Percentiles rank a stretch among this genome's conserved stretches.
phyloP scores from a whole-genome alignment of 2,113 vertebrate genomes.

The Chaetodon trifascialis region DNA sequence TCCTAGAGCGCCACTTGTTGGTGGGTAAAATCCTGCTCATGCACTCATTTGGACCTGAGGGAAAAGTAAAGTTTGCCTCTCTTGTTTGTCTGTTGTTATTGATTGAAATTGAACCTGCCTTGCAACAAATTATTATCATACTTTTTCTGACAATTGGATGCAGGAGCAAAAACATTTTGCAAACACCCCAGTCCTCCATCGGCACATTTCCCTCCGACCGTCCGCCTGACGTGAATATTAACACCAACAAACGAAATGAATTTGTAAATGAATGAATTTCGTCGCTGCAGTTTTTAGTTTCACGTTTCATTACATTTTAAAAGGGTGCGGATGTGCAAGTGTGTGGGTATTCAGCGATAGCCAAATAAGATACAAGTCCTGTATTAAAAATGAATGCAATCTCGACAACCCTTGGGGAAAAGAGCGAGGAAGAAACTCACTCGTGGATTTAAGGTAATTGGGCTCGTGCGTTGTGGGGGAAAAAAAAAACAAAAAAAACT shows the following conservation, averaged over 20 bases:
- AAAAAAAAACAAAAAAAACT: not conserved
- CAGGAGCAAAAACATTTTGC: not conserved
- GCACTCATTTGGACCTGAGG: not conserved
- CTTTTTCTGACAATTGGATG: not conserved
- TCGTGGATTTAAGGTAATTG: slow-evolving; percentile 31
- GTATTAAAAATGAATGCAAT: slow-evolving; percentile 51
- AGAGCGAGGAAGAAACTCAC: not conserved
- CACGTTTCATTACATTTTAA: slow-evolving; percentile 9
- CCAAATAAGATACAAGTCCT: slow-evolving; percentile 25
- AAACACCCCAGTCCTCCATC: not conserved
- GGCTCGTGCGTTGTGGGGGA: too few species aligned
- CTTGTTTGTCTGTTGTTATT: not conserved
- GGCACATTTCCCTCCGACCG: not conserved
- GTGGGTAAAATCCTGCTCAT: not conserved
- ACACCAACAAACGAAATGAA: not conserved
- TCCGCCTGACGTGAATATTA: not conserved
- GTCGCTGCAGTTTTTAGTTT: not conserved
- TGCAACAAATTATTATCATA: not conserved
- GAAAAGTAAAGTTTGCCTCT: not conserved
- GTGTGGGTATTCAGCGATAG: not conserved
- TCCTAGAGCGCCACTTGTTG: not conserved
- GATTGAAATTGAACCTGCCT: too few species aligned
- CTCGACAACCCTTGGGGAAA: slow-evolving; percentile 11
- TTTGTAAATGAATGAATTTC: not conserved
- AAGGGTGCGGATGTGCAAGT: not conserved